Base-by-base conservation (phyloP, 2,797 vertebrate genomes). In the Gallinago nigripennis region DNA sequence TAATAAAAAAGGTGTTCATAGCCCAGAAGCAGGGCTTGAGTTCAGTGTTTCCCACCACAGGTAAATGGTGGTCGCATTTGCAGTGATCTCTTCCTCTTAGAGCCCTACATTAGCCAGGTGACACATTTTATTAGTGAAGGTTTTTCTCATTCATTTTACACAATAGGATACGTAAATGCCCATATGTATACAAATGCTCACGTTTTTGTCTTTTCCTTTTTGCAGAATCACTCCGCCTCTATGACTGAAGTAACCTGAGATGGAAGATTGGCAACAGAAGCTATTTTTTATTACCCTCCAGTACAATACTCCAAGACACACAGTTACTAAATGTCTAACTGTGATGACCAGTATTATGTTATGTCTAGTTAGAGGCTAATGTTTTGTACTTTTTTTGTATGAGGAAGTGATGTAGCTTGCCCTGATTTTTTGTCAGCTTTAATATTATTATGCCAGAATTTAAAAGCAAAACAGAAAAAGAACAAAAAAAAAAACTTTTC, bases 171-270 rank as follows among this genome's bases (percentile, higher is more conserved):
- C 11, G 11, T 39, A 45, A 82, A 54, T 76, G 53, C 16, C 33
- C 63, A 37, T 21, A 23, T 27, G 25, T 45, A 20, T 15, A 37
- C 54, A 94, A 43, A 58, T 39, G 14, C 69, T 96, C 24, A 85
- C 2, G 8, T 80, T 46, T 80, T 61, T 83, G 60, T 45, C 37
- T 94, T 84, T 91, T 87, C 19, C 12, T 77, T 89, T 96, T 97
- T 98, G 76, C 98, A 99, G 99, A 99, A 99, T 98, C 99, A 99
- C 98, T 99, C 99, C 63, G 98, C 99, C 72, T 99, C 99, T 87
- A 99, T 99, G 99, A 99, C 99, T n/a, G 99, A 99, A 98, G 99
- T 99, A 96, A 99, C 99, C 98, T 99, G 99, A 99, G 98, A 98
- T 97, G 76, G 92, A 78, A 98, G 98, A 98, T 2, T 94, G 92